A percentile compares a stretch with the other conserved stretches of the same genome.
These are phyloP conservation scores for Sebastes taczanowskii DNA, from an alignment of 2,797 vertebrate species.

Conservation along the genomic window DNA sequence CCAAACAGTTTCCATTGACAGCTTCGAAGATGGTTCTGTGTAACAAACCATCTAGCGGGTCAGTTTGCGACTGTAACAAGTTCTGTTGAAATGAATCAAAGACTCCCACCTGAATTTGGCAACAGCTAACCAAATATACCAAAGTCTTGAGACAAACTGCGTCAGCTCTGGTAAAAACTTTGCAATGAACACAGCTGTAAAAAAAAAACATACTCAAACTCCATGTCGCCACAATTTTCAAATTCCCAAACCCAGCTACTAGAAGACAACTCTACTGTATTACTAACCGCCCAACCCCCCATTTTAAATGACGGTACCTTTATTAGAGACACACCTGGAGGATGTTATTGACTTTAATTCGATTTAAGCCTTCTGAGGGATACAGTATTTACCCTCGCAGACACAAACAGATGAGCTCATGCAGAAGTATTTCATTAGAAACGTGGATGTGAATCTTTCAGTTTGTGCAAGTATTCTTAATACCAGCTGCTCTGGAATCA, in stretches of 20 bases:
- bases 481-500: constrained; percentile 67
- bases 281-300: constrained; percentile 3
- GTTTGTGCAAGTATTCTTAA: constrained; percentile 54
- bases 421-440: constrained; percentile 53
- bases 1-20: not conserved
- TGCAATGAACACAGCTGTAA: not conserved
- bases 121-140: not conserved
- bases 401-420: constrained; percentile 69
- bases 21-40: not conserved
- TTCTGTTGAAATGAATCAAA: not conserved
- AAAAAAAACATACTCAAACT: not conserved
- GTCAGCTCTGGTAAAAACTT: not conserved
- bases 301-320: constrained; percentile 39
- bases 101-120: not conserved
- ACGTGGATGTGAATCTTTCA: constrained; percentile 47
- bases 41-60: not conserved
- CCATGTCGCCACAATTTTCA: not conserved
- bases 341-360: constrained; percentile 58
- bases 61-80: not conserved
- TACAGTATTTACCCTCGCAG: constrained; percentile 54
- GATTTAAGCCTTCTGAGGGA: constrained; percentile 41
- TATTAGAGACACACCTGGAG: constrained; percentile 50
- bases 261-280: constrained; percentile 13
- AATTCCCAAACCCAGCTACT: not conserved
- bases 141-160: not conserved